Evolutionary conservation across 2,888 invertebrate species (phyloP).

Genomic region (Aphidius colemani): DNA sequence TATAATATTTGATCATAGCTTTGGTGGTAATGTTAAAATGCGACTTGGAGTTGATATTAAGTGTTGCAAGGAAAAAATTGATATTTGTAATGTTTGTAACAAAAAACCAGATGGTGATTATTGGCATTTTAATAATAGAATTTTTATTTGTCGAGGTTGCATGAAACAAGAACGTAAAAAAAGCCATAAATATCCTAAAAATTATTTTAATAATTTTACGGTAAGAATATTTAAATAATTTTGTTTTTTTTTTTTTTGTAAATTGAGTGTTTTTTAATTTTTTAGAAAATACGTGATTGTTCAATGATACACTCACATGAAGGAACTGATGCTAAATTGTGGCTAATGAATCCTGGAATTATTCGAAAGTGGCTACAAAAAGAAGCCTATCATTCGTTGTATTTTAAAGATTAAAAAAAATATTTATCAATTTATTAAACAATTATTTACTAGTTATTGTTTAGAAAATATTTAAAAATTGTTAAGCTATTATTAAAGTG

Average conservation of each 20-base stretch:
- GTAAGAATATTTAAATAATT: constrained; percentile 31
- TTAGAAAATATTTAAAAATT: constrained; percentile 31
- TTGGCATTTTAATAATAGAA: constrained; percentile 58
- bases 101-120: constrained; percentile 60
- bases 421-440: too few relatives aligned
- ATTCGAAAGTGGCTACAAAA: constrained; percentile 45
- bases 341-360: constrained; percentile 45
- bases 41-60: constrained; percentile 59
- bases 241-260: constrained; percentile 11
- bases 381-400: constrained; percentile 49
- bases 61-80: constrained; percentile 57
- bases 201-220: constrained; percentile 37
- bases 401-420: constrained; percentile 45
- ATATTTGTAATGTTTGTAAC: constrained; percentile 59
- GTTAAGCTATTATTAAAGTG: background rate
- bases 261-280: constrained; percentile 15
- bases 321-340: constrained; percentile 50
- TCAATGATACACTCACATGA: constrained; percentile 52
- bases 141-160: constrained; percentile 60
- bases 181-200: constrained; percentile 45
- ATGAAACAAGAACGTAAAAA: constrained; percentile 55
- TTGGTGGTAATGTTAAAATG: constrained; percentile 58
- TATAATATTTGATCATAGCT: constrained; percentile 57
- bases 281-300: constrained; percentile 53
- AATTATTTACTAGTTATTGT: too few relatives aligned